Percentiles rank a stretch among this genome's conserved stretches.
Conservation (phyloP, 2,113 vertebrate genomes). For the mouse (Mus musculus) region GRCm39 chr10:111398501-111399000, state of each 20-base stretch:
- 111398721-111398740: neutral
- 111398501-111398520: slow-evolving; percentile 7
- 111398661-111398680: neutral
- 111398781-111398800: neutral
- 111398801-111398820: neutral
- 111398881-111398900: neutral
- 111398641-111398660: neutral
- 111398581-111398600: neutral
- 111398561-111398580: neutral
- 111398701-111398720: neutral
- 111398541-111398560: neutral
- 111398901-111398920: neutral
- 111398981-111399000: neutral
- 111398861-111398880: accelerated
- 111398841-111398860: neutral
- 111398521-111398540: neutral
- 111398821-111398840: neutral
- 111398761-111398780: neutral
- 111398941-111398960: neutral
- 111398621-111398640: slow-evolving; percentile 1
- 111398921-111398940: neutral
- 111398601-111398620: neutral
- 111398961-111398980: neutral
- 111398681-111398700: neutral
- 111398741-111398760: neutral